Evolutionary conservation across 1,140 invertebrate genomes (phyloP).

Genomic region (Acromyrmex echinatior): DNA sequence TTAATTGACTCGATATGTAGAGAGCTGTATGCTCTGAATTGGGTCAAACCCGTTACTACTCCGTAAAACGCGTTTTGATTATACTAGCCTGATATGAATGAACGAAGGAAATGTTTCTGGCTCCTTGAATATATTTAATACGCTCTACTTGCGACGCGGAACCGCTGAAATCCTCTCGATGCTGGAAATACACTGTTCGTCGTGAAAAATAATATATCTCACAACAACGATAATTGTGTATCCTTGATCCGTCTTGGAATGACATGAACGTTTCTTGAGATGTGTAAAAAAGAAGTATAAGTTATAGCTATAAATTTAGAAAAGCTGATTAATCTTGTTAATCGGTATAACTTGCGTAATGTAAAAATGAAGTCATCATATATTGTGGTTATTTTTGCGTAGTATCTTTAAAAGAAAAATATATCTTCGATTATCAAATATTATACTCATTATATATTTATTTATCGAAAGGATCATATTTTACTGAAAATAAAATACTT

Average conservation of each 20-base stretch:
- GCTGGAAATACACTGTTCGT: neutral
- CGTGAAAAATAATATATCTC: neutral
- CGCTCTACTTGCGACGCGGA: conserved; percentile 47
- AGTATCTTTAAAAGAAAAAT: neutral
- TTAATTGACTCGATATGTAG: conserved; percentile 69
- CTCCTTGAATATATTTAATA: conserved; percentile 22
- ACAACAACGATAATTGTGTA: conserved; percentile 2
- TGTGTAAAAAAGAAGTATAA: neutral
- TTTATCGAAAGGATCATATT: neutral
- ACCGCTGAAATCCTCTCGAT: conserved; percentile 40
- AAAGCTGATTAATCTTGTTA: neutral
- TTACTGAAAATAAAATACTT: neutral
- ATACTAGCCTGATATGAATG: conserved; percentile 28
- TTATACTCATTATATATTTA: too few species aligned
- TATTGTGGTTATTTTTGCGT: neutral
- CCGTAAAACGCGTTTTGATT: conserved; percentile 36
- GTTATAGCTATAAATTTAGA: neutral
- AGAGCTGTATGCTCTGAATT: conserved; percentile 56
- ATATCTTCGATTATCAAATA: neutral
- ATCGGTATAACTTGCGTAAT: neutral
- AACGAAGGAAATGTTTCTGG: conserved; percentile 38
- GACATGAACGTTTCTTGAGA: neutral
- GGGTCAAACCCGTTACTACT: conserved; percentile 44
- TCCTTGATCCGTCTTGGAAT: neutral
- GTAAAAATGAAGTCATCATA: neutral